Percentiles rank a stretch among this genome's conserved stretches.
Conservation (phyloP, 2,888 invertebrate genomes). For the Prosopocoilus inquinatus region DNA sequence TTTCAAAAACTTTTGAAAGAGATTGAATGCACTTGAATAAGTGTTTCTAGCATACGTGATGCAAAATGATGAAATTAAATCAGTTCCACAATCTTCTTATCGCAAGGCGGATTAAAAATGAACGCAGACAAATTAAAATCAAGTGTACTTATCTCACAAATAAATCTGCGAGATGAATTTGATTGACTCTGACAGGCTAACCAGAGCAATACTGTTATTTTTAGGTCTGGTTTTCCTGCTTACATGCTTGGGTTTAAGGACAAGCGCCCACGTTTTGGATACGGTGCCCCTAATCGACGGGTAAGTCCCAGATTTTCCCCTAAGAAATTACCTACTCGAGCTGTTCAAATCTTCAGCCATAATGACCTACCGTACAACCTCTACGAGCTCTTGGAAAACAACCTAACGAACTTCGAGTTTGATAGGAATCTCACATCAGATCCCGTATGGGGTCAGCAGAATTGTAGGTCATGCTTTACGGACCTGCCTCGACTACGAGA, state of each 20-base stretch:
- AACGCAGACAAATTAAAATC: no score
- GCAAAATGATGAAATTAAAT: no score
- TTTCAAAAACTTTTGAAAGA: no score
- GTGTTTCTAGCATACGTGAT: no score
- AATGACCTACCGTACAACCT: slow-evolving; percentile 54
- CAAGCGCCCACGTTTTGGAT: slow-evolving; percentile 11
- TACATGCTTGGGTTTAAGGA: not conserved
- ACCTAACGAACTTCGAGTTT: slow-evolving; percentile 47
- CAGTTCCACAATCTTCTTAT: no score
- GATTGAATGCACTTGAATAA: no score
- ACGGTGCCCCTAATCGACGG: slow-evolving; percentile 13
- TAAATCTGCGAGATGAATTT: no score
- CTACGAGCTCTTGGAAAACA: slow-evolving; percentile 45
- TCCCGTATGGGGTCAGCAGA: slow-evolving; percentile 44
- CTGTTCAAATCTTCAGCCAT: slow-evolving; percentile 44
- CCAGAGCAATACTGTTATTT: not conserved
- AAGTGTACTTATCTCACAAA: no score
- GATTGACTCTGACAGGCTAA: no score
- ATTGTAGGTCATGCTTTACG: slow-evolving; percentile 49
- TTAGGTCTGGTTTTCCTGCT: not conserved
- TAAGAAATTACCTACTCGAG: not conserved
- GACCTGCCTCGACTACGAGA: slow-evolving; percentile 54
- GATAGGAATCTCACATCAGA: slow-evolving; percentile 45
- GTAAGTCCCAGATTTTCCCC: slow-evolving; percentile 7
- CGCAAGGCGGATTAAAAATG: no score